Evolutionary conservation across 2,888 invertebrate species (phyloP).

Genomic region (Stegophylla sp.): DNA sequence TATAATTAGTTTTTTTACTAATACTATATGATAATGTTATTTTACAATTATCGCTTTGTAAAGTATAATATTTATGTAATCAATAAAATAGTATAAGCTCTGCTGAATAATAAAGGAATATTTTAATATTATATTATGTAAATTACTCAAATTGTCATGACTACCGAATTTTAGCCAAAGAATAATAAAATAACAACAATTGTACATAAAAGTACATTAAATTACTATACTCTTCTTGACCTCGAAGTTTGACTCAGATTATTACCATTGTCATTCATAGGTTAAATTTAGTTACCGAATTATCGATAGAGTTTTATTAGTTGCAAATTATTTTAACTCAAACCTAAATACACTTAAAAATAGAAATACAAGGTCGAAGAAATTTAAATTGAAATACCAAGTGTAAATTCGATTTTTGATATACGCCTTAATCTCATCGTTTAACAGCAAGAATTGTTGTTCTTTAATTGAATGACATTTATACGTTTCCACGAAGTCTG

Average conservation of each 20-base stretch:
- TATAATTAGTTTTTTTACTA: no score
- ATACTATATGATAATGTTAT: no score
- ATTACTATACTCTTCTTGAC: background rate
- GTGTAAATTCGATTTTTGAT: background rate
- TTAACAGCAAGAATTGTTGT: no score
- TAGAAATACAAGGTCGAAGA: background rate
- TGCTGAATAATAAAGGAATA: background rate
- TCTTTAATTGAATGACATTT: no score
- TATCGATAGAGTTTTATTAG: background rate
- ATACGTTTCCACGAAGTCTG: no score
- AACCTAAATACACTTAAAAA: background rate
- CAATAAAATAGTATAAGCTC: background rate
- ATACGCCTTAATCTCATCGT: no score
- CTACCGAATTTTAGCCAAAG: background rate
- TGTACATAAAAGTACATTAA: background rate
- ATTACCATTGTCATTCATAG: background rate
- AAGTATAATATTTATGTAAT: background rate
- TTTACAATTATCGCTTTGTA: no score
- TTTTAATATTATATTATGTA: slow-evolving; percentile 9
- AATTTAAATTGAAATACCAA: background rate
- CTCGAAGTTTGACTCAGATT: background rate
- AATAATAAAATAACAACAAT: slow-evolving; percentile 27
- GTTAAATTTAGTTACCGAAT: no score
- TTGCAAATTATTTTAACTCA: background rate
- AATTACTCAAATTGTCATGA: slow-evolving; percentile 27